Evolutionary conservation across 2,888 invertebrate genomes (phyloP).

Genomic region (Piscicola geometra): DNA sequence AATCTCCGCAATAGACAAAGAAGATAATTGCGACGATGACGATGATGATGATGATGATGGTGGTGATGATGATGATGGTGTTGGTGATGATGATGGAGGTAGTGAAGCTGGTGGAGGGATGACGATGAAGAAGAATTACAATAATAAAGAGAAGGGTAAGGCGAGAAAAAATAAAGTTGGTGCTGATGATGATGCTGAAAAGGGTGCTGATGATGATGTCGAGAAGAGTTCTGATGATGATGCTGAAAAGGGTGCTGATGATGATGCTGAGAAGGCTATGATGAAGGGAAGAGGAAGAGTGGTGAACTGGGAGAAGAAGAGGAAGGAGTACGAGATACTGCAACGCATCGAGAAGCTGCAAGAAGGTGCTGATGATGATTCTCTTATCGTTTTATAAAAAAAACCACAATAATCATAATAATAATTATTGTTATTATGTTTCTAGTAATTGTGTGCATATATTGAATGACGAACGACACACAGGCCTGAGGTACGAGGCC

Average conservation of each 20-base stretch:
- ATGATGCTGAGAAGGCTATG: not conserved
- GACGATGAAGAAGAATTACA: too few relatives aligned
- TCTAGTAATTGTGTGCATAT: not conserved
- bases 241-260: not conserved
- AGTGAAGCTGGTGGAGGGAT: too few relatives aligned
- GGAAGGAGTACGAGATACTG: conserved; percentile 92
- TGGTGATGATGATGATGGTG: not conserved
- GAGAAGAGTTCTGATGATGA: not conserved
- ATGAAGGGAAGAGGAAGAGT: conserved; percentile 55
- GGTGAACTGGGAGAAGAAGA: conserved; percentile 94
- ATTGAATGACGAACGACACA: too few relatives aligned
- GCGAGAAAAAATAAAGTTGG: not conserved
- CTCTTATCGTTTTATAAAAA: not conserved
- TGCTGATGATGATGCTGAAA: not conserved
- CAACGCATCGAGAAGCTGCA: not conserved
- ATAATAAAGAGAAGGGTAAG: too few relatives aligned
- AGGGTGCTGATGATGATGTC: not conserved
- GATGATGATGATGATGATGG: not conserved
- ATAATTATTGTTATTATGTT: not conserved
- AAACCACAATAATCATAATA: not conserved
- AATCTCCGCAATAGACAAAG: too few relatives aligned
- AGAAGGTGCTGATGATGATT: conserved; percentile 9
- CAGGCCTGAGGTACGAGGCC: conserved; percentile 12
- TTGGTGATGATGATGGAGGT: not conserved
- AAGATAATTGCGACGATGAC: too few relatives aligned